Conservation (phyloP, 2,888 invertebrate genomes). For the Parasteatoda lunata region DNA sequence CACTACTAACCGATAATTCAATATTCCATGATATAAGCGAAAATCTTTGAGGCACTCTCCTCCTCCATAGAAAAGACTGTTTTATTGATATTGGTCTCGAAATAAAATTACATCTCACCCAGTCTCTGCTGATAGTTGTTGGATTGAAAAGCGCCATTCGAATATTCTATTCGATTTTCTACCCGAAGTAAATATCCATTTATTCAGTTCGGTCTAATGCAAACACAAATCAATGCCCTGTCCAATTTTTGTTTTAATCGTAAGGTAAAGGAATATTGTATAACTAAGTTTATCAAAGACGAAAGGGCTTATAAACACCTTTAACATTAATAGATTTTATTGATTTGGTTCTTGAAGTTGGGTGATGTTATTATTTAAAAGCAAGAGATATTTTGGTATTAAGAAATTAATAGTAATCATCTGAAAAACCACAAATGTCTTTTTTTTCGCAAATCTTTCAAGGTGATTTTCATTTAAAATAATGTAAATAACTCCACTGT, state of each 20-base stretch:
- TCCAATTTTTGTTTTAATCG: neutral
- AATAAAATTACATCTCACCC: neutral
- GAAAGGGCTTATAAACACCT: neutral
- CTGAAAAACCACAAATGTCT: no score
- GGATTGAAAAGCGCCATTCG: no score
- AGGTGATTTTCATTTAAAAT: no score
- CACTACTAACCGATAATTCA: slow-evolving; percentile 44
- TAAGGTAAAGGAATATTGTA: neutral
- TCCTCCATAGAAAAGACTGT: neutral
- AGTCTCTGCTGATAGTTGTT: neutral
- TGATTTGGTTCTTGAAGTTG: neutral
- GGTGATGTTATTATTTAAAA: neutral
- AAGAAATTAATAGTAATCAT: no score
- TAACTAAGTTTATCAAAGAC: neutral
- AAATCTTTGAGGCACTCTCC: slow-evolving; percentile 35
- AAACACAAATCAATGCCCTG: slow-evolving; percentile 2
- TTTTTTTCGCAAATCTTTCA: no score
- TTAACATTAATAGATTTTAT: slow-evolving; percentile 1
- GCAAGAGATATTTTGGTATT: no score
- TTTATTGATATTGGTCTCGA: slow-evolving; percentile 5
- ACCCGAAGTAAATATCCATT: neutral
- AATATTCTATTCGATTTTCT: neutral
- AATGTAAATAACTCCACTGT: no score
- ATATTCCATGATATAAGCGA: slow-evolving; percentile 41
- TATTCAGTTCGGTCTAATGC: neutral